A percentile compares a stretch with the other conserved stretches of the same genome.
These are phyloP conservation scores for Camponotus vicinus DNA, from an alignment of 1,140 invertebrate genomes.

Conservation along the genomic window DNA sequence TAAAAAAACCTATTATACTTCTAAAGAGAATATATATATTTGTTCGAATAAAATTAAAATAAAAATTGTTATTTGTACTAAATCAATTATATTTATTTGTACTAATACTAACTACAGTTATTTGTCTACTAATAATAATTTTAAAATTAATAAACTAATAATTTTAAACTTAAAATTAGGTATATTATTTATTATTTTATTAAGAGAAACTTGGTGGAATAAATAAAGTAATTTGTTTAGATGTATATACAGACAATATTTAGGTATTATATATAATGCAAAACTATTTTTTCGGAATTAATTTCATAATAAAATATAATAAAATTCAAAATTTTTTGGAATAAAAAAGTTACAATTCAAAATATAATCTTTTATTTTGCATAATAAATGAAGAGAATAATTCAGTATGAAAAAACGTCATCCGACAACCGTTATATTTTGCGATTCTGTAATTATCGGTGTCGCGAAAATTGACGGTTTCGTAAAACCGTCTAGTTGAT, in stretches of 20 bases:
- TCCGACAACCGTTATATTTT: background rate
- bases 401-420: slow-evolving; percentile 1
- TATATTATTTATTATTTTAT: background rate
- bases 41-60: background rate
- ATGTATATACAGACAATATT: too few species aligned
- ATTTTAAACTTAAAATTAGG: background rate
- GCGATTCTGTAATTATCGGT: slow-evolving; percentile 22
- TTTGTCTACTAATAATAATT: background rate
- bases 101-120: too few species aligned
- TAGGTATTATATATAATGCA: background rate
- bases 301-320: slow-evolving; percentile 4
- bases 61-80: background rate
- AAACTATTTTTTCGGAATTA: background rate
- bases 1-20: background rate
- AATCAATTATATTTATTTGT: too few species aligned
- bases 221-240: background rate
- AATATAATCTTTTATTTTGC: background rate
- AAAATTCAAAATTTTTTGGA: background rate
- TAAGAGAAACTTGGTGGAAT: background rate
- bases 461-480: slow-evolving; percentile 49
- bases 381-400: background rate
- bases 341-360: background rate
- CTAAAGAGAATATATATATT: background rate
- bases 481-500: slow-evolving; percentile 35
- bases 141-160: background rate